phyloP scores from a whole-genome alignment of 2,797 vertebrate species.

The Alectoris magna region DNA sequence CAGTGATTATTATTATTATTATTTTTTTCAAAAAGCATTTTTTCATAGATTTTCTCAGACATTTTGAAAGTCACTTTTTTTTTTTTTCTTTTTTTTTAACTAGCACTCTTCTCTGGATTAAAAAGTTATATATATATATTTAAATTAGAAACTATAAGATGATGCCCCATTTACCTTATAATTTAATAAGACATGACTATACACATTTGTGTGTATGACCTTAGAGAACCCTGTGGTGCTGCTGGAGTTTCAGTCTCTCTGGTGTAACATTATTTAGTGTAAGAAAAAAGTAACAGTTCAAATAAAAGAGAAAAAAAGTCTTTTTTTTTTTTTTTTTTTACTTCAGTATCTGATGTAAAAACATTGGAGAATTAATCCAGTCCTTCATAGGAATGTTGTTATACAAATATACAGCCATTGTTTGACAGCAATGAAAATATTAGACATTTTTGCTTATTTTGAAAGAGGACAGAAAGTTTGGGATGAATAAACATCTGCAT shows the following conservation, averaged over 20 bases:
- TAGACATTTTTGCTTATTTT: neutral
- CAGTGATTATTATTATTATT: neutral
- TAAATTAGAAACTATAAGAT: neutral
- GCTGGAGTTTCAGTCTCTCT: neutral
- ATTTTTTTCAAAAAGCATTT: neutral
- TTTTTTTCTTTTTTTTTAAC: neutral
- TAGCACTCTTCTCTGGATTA: neutral
- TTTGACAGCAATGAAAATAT: neutral
- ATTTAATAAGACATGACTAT: neutral
- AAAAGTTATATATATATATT: neutral
- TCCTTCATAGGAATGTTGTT: neutral
- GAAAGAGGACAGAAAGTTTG: neutral
- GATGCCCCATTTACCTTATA: neutral
- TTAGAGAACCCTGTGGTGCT: neutral
- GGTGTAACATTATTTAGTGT: neutral
- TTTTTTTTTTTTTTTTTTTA: neutral
- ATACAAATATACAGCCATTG: too few relatives aligned
- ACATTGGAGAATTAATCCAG: neutral
- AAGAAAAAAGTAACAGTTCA: neutral
- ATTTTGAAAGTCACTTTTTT: neutral
- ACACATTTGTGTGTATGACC: neutral
- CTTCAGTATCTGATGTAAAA: neutral
- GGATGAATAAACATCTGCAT: neutral
- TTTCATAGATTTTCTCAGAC: neutral
- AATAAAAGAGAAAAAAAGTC: neutral